These are phyloP conservation scores for Esperia sulphurella DNA, from an alignment of 2,888 invertebrate genomes.

Conservation along the genomic window DNA sequence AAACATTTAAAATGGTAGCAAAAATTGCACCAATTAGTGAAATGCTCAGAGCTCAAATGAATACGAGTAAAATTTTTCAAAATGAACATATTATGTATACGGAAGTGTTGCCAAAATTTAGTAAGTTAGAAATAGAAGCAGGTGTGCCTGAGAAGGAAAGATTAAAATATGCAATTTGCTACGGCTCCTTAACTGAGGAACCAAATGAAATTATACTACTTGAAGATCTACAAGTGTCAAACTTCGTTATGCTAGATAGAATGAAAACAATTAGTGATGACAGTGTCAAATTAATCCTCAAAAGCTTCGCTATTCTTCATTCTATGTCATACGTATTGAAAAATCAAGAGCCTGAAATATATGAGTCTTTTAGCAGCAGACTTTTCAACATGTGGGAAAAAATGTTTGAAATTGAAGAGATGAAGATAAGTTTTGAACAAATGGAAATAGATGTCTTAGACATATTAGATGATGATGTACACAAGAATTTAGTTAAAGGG, in stretches of 20 bases:
- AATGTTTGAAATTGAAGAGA: background rate
- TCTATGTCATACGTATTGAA: conserved; percentile 34
- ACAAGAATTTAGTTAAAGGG: background rate
- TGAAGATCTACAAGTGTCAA: conserved; percentile 32
- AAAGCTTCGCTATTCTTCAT: conserved; percentile 33
- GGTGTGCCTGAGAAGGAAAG: conserved; percentile 26
- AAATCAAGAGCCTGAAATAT: conserved; percentile 22
- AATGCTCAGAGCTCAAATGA: conserved; percentile 14
- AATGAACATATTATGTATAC: conserved; percentile 37
- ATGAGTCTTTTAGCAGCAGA: background rate
- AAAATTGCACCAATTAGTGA: conserved; percentile 29
- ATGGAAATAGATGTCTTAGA: background rate
- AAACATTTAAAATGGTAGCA: conserved; percentile 24
- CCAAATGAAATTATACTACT: conserved; percentile 37
- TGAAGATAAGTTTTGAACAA: background rate
- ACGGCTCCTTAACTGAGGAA: conserved; percentile 25
- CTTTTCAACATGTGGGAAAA: background rate
- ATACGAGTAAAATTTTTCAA: conserved; percentile 18
- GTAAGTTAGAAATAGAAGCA: conserved; percentile 23
- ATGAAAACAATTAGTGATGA: conserved; percentile 9
- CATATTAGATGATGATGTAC: background rate
- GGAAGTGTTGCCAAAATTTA: conserved; percentile 29
- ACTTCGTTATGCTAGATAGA: conserved; percentile 31
- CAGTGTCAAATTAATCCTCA: conserved; percentile 26
- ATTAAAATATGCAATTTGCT: conserved; percentile 29